Conservation (phyloP, 1,140 invertebrate species). For the Gerris buenoi region DNA sequence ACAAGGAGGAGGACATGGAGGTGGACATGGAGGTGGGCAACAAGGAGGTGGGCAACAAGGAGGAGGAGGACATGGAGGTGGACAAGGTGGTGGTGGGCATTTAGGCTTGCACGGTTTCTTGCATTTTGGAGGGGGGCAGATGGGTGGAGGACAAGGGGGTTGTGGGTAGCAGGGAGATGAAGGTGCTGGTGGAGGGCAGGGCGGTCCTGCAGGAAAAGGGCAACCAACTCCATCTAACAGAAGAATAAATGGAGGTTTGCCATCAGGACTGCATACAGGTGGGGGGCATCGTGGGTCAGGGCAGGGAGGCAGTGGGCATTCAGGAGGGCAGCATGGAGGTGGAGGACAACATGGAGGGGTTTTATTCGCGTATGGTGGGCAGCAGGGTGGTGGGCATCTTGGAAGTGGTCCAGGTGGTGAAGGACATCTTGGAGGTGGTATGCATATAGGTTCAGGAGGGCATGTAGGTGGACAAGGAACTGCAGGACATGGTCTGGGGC, state of each 20-base stretch:
- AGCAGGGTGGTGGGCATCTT: neutral
- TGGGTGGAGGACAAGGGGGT: neutral
- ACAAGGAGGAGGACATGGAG: neutral
- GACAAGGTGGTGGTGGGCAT: neutral
- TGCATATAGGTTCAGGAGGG: neutral
- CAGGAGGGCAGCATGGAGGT: neutral
- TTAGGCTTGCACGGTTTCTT: neutral
- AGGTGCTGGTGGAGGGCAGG: neutral
- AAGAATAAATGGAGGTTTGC: neutral
- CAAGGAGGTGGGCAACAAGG: neutral
- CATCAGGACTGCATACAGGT: neutral
- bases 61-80: neutral
- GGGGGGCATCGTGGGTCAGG: neutral
- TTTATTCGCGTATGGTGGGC: neutral
- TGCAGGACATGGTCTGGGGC: neutral
- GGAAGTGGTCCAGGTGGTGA: neutral
- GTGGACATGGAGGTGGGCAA: neutral
- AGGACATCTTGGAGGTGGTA: neutral
- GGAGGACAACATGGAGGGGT: neutral
- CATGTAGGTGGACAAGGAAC: neutral
- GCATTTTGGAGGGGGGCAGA: neutral
- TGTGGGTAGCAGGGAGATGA: neutral
- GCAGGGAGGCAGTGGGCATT: neutral
- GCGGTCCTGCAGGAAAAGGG: neutral
- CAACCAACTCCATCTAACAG: neutral